phyloP scores from a whole-genome alignment of 2,888 invertebrate species.

The Leptinotarsa juncta region DNA sequence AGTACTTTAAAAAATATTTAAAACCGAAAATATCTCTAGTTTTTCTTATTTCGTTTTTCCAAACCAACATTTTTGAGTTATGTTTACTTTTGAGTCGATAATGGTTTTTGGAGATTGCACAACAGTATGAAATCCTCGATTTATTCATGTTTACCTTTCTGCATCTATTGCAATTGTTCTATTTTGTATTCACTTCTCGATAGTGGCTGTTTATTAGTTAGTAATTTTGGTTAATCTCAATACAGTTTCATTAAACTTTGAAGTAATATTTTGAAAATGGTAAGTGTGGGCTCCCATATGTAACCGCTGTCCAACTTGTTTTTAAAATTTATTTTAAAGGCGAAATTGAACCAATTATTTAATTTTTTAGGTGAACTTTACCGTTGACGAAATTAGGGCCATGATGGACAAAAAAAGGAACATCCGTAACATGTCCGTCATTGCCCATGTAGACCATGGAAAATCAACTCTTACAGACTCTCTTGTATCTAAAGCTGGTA shows the following conservation, averaged over 20 bases:
- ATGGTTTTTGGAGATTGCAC: slow-evolving; percentile 59
- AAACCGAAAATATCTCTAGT: slow-evolving; percentile 15
- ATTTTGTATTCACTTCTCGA: too few species aligned
- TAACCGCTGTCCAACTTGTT: not conserved
- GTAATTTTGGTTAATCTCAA: too few species aligned
- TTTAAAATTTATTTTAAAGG: not conserved
- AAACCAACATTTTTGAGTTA: slow-evolving; percentile 20
- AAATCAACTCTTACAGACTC: slow-evolving; percentile 99
- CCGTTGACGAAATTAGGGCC: slow-evolving; percentile 98
- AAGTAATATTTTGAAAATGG: slow-evolving; percentile 24
- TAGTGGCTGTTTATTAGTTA: too few species aligned
- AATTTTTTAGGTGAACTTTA: slow-evolving; percentile 95
- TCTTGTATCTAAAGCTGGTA: slow-evolving; percentile 99
- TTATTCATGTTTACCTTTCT: slow-evolving; percentile 44
- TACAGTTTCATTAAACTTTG: too few species aligned
- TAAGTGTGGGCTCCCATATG: slow-evolving; percentile 13
- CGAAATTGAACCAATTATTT: slow-evolving; percentile 18
- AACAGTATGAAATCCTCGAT: slow-evolving; percentile 60
- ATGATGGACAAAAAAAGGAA: slow-evolving; percentile 99
- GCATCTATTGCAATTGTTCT: slow-evolving; percentile 23
- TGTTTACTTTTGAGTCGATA: slow-evolving; percentile 22
- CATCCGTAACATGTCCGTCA: slow-evolving; percentile 99
- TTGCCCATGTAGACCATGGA: slow-evolving; percentile 99
- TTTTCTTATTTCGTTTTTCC: slow-evolving; percentile 21
- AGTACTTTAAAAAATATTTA: slow-evolving; percentile 62